Percentiles rank a stretch among this genome's conserved stretches.
phyloP scores from a whole-genome alignment of 2,113 vertebrate species.

The Pleuronectes platessa region DNA sequence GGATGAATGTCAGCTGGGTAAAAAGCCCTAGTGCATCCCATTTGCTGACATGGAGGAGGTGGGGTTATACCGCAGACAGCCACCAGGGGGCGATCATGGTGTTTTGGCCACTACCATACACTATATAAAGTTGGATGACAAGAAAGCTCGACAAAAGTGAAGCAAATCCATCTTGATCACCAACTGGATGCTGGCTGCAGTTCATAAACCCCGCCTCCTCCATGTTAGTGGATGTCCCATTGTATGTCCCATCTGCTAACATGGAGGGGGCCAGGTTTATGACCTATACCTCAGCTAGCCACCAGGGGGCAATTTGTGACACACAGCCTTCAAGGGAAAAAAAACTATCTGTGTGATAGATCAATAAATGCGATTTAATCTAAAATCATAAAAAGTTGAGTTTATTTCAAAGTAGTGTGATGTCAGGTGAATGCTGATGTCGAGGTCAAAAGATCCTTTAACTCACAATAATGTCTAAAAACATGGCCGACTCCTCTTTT shows the following conservation, averaged over 20 bases:
- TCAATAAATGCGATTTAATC: background rate
- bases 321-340: background rate
- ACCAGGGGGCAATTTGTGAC: background rate
- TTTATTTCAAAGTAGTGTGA: background rate
- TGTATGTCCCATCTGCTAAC: background rate
- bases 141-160: too few relatives aligned
- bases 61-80: background rate
- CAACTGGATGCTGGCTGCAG: too few relatives aligned
- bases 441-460: slow-evolving; percentile 46
- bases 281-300: too few relatives aligned
- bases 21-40: too few relatives aligned
- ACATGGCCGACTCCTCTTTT: slow-evolving; percentile 56
- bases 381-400: background rate
- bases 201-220: too few relatives aligned
- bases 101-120: background rate
- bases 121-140: too few relatives aligned
- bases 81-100: background rate
- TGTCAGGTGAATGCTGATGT: background rate
- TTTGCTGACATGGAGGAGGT: background rate
- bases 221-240: too few relatives aligned
- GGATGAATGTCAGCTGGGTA: background rate
- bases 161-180: too few relatives aligned
- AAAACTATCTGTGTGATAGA: background rate
- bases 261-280: background rate
- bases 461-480: slow-evolving; percentile 44